Evolutionary conservation across 2,113 vertebrate genomes (phyloP).

Genomic region (Prochilodus magdalenae): DNA sequence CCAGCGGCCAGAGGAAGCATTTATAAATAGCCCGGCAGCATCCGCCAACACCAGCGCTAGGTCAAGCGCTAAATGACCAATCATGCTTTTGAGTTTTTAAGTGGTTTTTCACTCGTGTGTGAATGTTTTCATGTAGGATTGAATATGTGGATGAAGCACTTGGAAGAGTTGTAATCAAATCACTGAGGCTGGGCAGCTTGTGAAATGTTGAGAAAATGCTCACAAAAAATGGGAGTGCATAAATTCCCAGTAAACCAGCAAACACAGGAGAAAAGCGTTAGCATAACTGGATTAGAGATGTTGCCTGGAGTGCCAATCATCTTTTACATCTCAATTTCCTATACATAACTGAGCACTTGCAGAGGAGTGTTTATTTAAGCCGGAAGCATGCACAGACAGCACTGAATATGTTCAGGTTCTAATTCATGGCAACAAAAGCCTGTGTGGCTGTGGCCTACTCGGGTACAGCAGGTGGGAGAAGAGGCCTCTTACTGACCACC

Average conservation of each 20-base stretch:
- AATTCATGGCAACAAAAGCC: conserved; percentile 31
- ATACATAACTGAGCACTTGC: conserved; percentile 4
- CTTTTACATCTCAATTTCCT: conserved; percentile 25
- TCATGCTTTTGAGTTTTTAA: conserved; percentile 45
- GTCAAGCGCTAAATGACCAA: conserved; percentile 58
- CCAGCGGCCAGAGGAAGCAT: conserved; percentile 48
- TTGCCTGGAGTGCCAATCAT: conserved; percentile 33
- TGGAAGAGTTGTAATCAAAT: conserved; percentile 38
- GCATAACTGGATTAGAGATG: conserved; percentile 28
- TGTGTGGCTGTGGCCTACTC: conserved; percentile 21
- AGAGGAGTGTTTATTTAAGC: conserved; percentile 21
- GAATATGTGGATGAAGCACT: conserved; percentile 24
- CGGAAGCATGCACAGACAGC: conserved; percentile 1
- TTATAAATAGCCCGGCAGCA: conserved; percentile 55
- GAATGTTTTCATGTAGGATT: conserved; percentile 28
- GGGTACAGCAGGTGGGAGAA: conserved; percentile 27
- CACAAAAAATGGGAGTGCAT: conserved; percentile 20
- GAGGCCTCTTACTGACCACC: conserved; percentile 24
- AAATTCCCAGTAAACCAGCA: conserved; percentile 29
- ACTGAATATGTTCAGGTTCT: conserved; percentile 17
- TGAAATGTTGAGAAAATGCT: conserved; percentile 27
- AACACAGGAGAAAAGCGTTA: conserved; percentile 21
- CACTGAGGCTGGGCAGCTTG: conserved; percentile 20
- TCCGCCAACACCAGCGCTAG: conserved; percentile 28
- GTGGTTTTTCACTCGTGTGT: conserved; percentile 35